Conservation (phyloP, 2,113 vertebrate genomes). For the Phodopus roborovskii region DNA sequence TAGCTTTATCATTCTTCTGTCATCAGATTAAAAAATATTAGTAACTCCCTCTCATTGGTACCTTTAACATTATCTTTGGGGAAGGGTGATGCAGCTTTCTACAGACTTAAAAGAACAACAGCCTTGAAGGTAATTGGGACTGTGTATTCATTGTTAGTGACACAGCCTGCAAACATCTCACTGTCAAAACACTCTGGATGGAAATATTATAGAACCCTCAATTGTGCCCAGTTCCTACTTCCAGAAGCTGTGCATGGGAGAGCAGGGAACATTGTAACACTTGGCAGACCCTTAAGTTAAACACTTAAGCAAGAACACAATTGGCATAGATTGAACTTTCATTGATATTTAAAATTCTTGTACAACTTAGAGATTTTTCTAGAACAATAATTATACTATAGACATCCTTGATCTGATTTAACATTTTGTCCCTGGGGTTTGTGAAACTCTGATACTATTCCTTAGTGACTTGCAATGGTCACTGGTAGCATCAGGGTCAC, state of each 20-base stretch:
- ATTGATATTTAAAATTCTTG: slow-evolving; percentile 9
- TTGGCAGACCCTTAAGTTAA: slow-evolving; percentile 58
- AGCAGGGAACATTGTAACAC: background rate
- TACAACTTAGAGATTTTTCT: background rate
- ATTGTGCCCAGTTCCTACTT: background rate
- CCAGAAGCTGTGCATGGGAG: background rate
- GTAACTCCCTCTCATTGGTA: background rate
- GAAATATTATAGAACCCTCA: slow-evolving; percentile 1
- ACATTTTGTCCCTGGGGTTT: slow-evolving; percentile 6
- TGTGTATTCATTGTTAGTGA: background rate
- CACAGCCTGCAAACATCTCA: slow-evolving; percentile 37
- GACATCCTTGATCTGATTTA: slow-evolving; percentile 1
- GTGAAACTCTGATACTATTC: background rate
- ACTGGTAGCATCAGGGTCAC: background rate
- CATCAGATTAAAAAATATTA: background rate
- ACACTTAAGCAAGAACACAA: slow-evolving; percentile 40
- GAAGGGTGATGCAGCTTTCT: background rate
- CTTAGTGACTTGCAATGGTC: background rate
- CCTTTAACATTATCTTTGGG: background rate
- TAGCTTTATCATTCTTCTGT: background rate
- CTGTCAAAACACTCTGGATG: slow-evolving; percentile 15
- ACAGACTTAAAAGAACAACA: background rate
- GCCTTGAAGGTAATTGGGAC: background rate
- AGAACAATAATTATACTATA: background rate
- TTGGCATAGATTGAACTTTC: background rate